These are phyloP conservation scores for Heliconius aoede DNA, from an alignment of 2,888 invertebrate genomes.

Conservation along the genomic window DNA sequence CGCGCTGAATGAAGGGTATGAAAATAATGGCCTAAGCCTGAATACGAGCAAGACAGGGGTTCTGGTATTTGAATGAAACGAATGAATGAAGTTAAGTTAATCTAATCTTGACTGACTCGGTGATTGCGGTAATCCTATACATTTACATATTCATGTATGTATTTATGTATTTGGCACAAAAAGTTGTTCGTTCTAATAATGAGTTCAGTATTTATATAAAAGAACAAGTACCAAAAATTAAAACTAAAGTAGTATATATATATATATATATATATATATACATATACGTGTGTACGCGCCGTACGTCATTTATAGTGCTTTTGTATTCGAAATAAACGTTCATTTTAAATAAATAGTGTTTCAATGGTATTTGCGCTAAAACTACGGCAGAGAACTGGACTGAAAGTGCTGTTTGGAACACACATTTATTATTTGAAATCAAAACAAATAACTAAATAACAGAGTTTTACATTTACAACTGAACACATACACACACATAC, in stretches of 20 bases:
- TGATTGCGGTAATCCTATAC: too few relatives aligned
- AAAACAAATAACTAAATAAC: neutral
- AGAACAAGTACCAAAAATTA: neutral
- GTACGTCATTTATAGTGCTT: conserved; percentile 4
- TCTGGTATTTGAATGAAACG: too few relatives aligned
- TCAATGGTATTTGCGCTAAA: conserved; percentile 13
- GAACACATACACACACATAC: too few relatives aligned
- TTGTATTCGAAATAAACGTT: conserved; percentile 12
- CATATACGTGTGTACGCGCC: neutral
- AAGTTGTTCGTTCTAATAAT: too few relatives aligned
- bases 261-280: neutral
- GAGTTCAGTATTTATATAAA: too few relatives aligned
- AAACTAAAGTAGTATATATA: neutral
- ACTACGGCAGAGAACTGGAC: conserved; percentile 15
- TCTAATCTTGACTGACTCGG: too few relatives aligned
- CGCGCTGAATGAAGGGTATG: too few relatives aligned
- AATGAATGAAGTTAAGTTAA: too few relatives aligned
- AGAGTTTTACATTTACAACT: conserved; percentile 8
- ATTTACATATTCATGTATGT: too few relatives aligned
- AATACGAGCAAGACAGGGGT: too few relatives aligned
- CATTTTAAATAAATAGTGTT: conserved; percentile 20
- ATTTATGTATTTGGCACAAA: too few relatives aligned
- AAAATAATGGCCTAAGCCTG: too few relatives aligned
- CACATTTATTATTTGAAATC: neutral
- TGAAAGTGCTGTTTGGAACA: conserved; percentile 14